Conservation (phyloP, 2,888 invertebrate genomes). For the Xylocampa areola region DNA sequence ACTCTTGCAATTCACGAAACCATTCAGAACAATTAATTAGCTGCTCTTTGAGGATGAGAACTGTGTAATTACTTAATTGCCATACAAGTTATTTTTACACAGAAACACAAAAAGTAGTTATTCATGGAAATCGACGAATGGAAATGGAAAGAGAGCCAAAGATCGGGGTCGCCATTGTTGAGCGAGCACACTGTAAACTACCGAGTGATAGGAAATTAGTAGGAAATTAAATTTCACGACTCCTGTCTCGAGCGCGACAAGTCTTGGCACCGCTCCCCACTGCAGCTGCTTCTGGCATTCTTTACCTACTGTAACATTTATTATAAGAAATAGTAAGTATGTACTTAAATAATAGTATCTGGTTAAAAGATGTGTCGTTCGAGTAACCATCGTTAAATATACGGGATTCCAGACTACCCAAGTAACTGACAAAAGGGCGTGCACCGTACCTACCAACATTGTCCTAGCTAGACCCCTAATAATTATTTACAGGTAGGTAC, state of each 20-base stretch:
- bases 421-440: no score
- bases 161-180: constrained; percentile 43
- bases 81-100: constrained; percentile 20
- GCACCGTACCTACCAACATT: no score
- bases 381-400: no score
- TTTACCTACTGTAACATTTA: constrained; percentile 7
- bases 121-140: constrained; percentile 60
- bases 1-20: constrained; percentile 60
- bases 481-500: no score
- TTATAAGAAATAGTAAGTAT: constrained; percentile 9
- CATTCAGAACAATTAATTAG: constrained; percentile 62
- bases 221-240: constrained; percentile 77
- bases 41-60: constrained; percentile 53
- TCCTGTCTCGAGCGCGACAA: constrained; percentile 52
- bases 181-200: constrained; percentile 60
- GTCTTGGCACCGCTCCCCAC: constrained; percentile 54
- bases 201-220: constrained; percentile 71
- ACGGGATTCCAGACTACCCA: no score
- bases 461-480: no score
- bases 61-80: constrained; percentile 48
- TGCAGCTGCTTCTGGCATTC: constrained; percentile 15
- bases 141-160: constrained; percentile 53
- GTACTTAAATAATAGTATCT: not conserved
- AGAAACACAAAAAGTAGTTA: constrained; percentile 17
- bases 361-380: not conserved